Conservation (phyloP, 2,113 vertebrate genomes). For the Chlorodrepanis virens region DNA sequence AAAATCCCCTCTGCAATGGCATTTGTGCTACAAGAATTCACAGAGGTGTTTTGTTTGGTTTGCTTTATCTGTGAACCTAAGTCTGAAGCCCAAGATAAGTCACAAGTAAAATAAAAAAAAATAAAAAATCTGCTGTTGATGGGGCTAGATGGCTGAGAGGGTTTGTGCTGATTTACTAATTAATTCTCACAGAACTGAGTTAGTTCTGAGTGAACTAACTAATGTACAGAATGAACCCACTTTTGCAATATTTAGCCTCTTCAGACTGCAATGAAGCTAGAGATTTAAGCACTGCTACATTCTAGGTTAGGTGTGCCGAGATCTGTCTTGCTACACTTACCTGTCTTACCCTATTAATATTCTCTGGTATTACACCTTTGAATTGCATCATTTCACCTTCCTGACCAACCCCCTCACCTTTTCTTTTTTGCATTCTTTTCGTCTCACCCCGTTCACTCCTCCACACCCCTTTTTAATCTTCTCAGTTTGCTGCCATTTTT, state of each 20-base stretch:
- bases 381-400: background rate
- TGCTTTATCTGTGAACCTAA: background rate
- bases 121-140: background rate
- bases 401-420: background rate
- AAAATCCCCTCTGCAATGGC: background rate
- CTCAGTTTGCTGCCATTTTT: background rate
- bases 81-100: background rate
- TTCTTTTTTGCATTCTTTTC: background rate
- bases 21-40: background rate
- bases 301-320: background rate
- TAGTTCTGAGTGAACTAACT: background rate
- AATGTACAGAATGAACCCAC: accelerated
- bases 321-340: background rate
- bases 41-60: background rate
- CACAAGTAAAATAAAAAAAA: background rate
- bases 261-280: background rate
- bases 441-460: background rate
- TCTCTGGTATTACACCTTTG: background rate
- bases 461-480: background rate
- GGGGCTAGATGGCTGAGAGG: background rate
- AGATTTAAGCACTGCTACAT: background rate
- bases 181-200: background rate
- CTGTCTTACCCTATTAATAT: background rate
- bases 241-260: background rate
- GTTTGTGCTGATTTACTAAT: background rate